Percentiles rank a stretch among this genome's conserved stretches.
Evolutionary conservation across 2,113 vertebrate species (phyloP).

Genomic region (Takifugu bimaculatus): DNA sequence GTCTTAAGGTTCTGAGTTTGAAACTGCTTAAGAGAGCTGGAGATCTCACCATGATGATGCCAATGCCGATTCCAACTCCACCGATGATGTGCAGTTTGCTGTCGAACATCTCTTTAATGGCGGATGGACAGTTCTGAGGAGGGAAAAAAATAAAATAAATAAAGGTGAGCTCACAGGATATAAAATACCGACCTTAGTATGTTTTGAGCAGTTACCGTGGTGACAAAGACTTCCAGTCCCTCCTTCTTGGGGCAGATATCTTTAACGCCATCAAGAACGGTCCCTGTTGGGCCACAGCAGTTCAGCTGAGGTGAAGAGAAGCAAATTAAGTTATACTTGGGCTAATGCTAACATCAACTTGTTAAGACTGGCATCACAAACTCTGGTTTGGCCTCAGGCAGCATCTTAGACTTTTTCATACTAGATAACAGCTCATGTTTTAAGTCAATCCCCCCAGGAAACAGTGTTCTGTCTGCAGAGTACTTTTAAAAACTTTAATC

Average conservation of each 20-base stretch:
- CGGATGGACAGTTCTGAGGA: constrained; percentile 75
- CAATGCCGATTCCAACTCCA: constrained; percentile 88
- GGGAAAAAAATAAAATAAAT: not conserved
- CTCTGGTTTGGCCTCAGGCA: not conserved
- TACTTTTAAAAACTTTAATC: too few species aligned
- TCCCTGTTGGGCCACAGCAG: constrained; percentile 82
- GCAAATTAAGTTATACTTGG: not conserved
- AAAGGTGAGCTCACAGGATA: not conserved
- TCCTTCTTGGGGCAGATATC: constrained; percentile 80
- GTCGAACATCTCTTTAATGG: constrained; percentile 82
- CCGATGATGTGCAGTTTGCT: constrained; percentile 86
- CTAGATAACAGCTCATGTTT: too few species aligned
- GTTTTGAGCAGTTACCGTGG: constrained; percentile 70
- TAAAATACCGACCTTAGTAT: too few species aligned
- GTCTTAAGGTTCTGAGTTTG: too few species aligned
- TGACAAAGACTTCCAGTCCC: rapidly evolving
- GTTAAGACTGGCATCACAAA: not conserved
- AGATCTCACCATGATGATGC: constrained; percentile 83
- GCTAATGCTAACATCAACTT: too few species aligned
- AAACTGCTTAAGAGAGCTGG: too few species aligned
- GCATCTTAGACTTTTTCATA: too few species aligned
- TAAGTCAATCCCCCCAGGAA: too few species aligned
- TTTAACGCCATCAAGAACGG: constrained; percentile 33
- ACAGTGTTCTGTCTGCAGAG: too few species aligned
- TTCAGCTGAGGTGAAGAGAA: constrained; percentile 67